These are phyloP conservation scores for Pseudois nayaur DNA, from an alignment of 2,113 vertebrate species.

Conservation along the genomic window DNA sequence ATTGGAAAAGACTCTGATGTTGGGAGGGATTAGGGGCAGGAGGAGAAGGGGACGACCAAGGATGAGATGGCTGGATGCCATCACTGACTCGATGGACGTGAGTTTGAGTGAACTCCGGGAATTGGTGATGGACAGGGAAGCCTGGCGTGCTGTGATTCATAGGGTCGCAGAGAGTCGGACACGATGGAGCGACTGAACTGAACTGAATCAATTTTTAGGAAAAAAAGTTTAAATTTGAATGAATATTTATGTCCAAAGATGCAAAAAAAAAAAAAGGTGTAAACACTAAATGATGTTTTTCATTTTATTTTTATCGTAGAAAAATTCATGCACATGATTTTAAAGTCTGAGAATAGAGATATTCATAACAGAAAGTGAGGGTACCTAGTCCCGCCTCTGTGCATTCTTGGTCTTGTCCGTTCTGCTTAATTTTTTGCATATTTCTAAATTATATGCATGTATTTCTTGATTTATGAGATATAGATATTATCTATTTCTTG, in stretches of 20 bases:
- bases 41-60: no score
- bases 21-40: no score
- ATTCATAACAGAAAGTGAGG: background rate
- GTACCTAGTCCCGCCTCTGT: background rate
- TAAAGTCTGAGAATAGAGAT: background rate
- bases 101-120: rapidly evolving
- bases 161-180: no score
- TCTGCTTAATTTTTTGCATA: background rate
- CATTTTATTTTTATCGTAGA: background rate
- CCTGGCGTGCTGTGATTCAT: no score
- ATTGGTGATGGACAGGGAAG: no score
- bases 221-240: background rate
- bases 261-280: background rate
- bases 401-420: background rate
- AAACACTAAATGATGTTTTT: background rate
- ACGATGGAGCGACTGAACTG: no score
- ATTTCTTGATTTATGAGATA: background rate
- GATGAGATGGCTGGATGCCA: no score
- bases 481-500: background rate
- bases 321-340: background rate
- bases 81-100: no score
- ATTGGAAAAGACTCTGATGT: no score
- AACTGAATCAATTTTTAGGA: background rate
- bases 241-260: background rate
- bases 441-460: background rate